Base-by-base conservation (phyloP, 1,140 invertebrate species). In the Drosophila pallidifrons region DNA sequence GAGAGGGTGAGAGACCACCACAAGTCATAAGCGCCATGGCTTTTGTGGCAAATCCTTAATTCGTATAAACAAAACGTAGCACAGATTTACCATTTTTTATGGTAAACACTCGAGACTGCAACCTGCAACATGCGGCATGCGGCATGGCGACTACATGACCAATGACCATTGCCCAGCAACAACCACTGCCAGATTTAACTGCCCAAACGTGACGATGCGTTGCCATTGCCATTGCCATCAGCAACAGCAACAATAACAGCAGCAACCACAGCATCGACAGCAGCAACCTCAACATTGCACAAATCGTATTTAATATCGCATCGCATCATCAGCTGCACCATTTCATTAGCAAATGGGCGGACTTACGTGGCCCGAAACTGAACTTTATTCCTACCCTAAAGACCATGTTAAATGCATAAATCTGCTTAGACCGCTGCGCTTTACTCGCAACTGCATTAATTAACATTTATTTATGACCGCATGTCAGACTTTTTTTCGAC, bases 51-150 rank as follows among this genome's bases (percentile, higher is more conserved):
- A 41, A 43, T 20, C n/a, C 75, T 28, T 49, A 41, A 41, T 41
- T 49, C 32, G 8, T 43, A 57, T 57, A 57, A 64, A 54, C 35
- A 35, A 57, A 66, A 88, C 85, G 83, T 88, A 89, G 70, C 85
- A 72, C 77, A 78, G 79, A 89, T 88, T 89, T 81, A 73, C 77
- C 80, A 89, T 88, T 89, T 85, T 89, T 88, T 85, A 88, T 89
- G 85, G 83, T 88, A 88, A 88, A 88, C 77, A 88, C 43, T 41
- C 47, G 67, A 43, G 16, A 15, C 59, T 20, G 46, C 60, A 32
- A 32, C n/a, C n/a, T 54, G 49, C 54, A 20, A 46, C 11, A 20
- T 54, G 46, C 3, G 20, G 20, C 32, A 8, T 51, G 13, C 59
- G 35, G 5, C 57, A 38, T 64, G 32, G 28, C 13, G 11, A 13